Percentiles rank a stretch among this genome's conserved stretches.
These are phyloP conservation scores for Syncerus caffer DNA, from an alignment of 2,797 vertebrate genomes.

Conservation along the genomic window DNA sequence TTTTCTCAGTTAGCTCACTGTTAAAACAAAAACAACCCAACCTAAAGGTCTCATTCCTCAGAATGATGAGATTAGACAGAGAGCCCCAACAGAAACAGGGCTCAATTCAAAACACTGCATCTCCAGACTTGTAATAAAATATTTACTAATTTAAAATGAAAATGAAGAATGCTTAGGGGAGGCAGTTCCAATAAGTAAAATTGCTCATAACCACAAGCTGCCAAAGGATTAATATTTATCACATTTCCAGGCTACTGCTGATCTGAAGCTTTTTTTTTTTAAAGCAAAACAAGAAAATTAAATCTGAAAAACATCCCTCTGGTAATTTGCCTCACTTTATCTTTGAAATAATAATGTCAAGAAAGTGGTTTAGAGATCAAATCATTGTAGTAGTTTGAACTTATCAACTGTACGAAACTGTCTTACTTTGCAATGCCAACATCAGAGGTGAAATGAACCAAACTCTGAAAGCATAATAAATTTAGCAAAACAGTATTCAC, in stretches of 20 bases:
- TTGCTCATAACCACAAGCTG: background rate
- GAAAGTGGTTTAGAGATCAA: background rate
- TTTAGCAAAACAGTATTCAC: background rate
- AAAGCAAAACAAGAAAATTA: constrained; percentile 31
- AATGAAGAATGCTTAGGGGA: constrained; percentile 27
- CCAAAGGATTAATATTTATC: constrained; percentile 15
- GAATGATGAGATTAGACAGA: background rate
- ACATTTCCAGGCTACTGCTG: background rate
- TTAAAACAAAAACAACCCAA: background rate
- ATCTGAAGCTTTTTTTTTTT: background rate
- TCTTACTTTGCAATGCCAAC: background rate
- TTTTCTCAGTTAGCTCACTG: background rate
- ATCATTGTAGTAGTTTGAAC: background rate
- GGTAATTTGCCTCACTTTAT: background rate
- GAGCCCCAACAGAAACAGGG: background rate
- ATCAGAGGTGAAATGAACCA: background rate
- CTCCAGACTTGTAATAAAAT: constrained; percentile 21
- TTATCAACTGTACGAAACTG: background rate
- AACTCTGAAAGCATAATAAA: background rate
- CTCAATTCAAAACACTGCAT: background rate
- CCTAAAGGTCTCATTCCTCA: background rate
- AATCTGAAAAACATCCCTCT: constrained; percentile 2
- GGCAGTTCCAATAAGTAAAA: constrained; percentile 7
- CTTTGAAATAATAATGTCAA: background rate
- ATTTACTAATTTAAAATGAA: constrained; percentile 60